Evolutionary conservation across 2,113 vertebrate species (phyloP), one percentile per base, ranked within the genome.

Genomic region (Bombycilla garrulus): DNA sequence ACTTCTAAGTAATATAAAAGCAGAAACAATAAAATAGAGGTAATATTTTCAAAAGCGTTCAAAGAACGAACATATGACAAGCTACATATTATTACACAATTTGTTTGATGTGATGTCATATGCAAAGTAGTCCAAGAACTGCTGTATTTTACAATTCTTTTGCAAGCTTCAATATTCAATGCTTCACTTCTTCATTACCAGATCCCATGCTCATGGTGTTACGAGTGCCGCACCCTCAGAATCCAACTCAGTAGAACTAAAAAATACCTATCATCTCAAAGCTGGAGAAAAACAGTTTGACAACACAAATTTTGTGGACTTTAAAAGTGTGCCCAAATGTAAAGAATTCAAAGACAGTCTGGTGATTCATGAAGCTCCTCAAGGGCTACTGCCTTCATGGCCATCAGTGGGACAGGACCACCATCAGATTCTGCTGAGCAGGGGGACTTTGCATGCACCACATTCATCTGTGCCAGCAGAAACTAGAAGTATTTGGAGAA

Each of bases 401-500:
- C n/a, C n/a, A 54, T 20, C 6, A 2, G 6, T 78, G 35, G 35
- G 58, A 64, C 33, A 76, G 53, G 66, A 90, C 72, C 64, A 86
- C 58, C 60, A 70, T 8, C 31, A 80, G n/a, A 78, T 48, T 79
- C 42, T 61, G 33, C 62, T 3, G 26, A 78, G 72, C 56, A 61
- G 31, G 20, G 72, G 35, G n/a, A 31, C 15, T 70, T 28, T 86
- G 26, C 48, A 40, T 66, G 56, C 47, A 70, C 26, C 11, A 4
- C 35, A 11, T 45, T 58, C 28, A 45, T 74, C 69, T 74, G 26
- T 78, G 83, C 72, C 92, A 92, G 64, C 29, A 91, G 72, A 92
- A 94, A 95, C 38, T 36, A 61, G 28, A 54, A 84, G 23, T 13
- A 50, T 74, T 67, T 92, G 67, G 56, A 95, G 82, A 81, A 83